Base-by-base conservation (phyloP, 2,113 vertebrate species). In the Chrysemys picta region DNA sequence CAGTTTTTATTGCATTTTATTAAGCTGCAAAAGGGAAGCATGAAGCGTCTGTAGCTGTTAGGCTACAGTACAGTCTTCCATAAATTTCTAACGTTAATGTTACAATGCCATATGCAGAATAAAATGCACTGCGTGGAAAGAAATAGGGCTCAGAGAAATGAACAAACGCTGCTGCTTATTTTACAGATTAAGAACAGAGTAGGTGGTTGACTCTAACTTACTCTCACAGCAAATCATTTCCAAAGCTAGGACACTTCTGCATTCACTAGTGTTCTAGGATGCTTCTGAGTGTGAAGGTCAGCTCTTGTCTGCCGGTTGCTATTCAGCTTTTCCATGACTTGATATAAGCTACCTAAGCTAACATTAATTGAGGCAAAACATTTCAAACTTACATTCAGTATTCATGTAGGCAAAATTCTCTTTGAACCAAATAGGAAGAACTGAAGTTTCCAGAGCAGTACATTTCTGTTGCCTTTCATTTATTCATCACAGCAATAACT, bases 11-110 rank as follows among this genome's bases (percentile, higher is more conserved):
- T 83, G 92, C 96, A 59, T 97, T 97, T 96, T 98, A 80, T 85
- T 91, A 94, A 98, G 97, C 98, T 96, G 95, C 97, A 96, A 95
- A 97, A 92, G 93, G 94, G 89, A 96, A 98, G 65, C 87, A 84
- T 47, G 94, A 95, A 76, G 96, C 27, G 92, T 95, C 96, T 97
- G 95, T 92, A 89, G 94, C 94, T 93, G 57, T 38, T 81, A 78
- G 52, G 95, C 96, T 96, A 10, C 89, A 91, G 94, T 87, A 95
- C 95, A 56, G 97, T 95, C 97, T 97, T 97, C 98, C 97, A 95
- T 95, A 90, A 94, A 59, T 83, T 54, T 94, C 85, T 92, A 88
- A 85, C 86, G 86, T 95, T 90, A 57, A 93, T 5, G 89, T 97
- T 97, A 94, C 90, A 31, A 97, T 94, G 94, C 97, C 96, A 96